A percentile compares a stretch with the other conserved stretches of the same genome.
Conservation (phyloP, 2,888 invertebrate species). For the Stegana nigrithorax region DNA sequence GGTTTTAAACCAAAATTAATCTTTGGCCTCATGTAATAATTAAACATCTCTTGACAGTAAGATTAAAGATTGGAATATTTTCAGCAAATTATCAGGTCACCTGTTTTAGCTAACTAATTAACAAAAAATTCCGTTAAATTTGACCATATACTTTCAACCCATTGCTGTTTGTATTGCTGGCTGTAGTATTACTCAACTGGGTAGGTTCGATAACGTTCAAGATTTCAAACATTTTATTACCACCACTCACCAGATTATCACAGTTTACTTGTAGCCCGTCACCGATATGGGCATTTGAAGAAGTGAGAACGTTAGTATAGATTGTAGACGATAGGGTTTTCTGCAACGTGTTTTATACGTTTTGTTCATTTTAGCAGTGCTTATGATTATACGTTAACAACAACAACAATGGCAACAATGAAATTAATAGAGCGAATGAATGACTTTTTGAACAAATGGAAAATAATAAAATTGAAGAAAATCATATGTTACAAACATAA, state of each 20-base stretch:
- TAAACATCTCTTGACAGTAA: no score
- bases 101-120: no score
- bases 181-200: no score
- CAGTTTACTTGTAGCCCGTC: conserved; percentile 66
- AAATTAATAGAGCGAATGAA: conserved; percentile 6
- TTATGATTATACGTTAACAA: conserved; percentile 30
- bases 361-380: conserved; percentile 17
- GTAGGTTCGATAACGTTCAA: not conserved
- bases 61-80: no score
- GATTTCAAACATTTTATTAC: not conserved
- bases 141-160: no score
- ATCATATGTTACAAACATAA: conserved; percentile 1
- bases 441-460: conserved; percentile 22
- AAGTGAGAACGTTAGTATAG: conserved; percentile 62
- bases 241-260: conserved; percentile 68
- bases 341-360: conserved; percentile 58
- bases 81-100: no score
- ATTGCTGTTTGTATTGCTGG: no score
- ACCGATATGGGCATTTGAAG: conserved; percentile 66
- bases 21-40: no score
- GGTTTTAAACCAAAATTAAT: no score
- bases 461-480: conserved; percentile 18
- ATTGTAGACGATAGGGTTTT: conserved; percentile 63
- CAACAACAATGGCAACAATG: conserved; percentile 28
- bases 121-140: no score